Percentiles rank a stretch among this genome's conserved stretches.
Evolutionary conservation across 2,113 vertebrate species (phyloP).

Genomic region (Antennarius striatus): DNA sequence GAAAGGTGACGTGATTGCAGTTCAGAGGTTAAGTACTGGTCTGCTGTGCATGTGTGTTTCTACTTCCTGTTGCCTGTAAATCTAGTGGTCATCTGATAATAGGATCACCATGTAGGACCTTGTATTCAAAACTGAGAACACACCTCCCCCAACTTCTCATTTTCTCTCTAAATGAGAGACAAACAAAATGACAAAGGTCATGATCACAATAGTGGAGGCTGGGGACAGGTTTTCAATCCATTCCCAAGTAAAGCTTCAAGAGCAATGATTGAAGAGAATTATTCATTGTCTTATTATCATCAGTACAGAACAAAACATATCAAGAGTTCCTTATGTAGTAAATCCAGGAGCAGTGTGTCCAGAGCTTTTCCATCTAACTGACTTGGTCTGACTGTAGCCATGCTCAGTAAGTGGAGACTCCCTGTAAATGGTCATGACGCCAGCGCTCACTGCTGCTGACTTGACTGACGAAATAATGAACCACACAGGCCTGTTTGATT

Average conservation of each 20-base stretch:
- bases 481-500: conserved; percentile 72
- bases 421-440: conserved; percentile 67
- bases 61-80: conserved; percentile 70
- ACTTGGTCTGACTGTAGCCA: conserved; percentile 36
- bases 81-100: conserved; percentile 47
- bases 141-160: conserved; percentile 20
- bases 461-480: conserved; percentile 72
- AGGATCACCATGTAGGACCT: conserved; percentile 64
- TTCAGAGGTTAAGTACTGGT: conserved; percentile 43
- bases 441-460: conserved; percentile 61
- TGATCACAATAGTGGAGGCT: conserved; percentile 39
- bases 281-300: conserved; percentile 2
- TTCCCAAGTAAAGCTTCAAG: conserved; percentile 11
- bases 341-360: conserved; percentile 29
- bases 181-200: conserved; percentile 47
- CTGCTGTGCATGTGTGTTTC: conserved; percentile 51
- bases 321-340: conserved; percentile 24
- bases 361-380: conserved; percentile 42
- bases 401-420: conserved; percentile 49
- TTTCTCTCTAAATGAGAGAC: conserved; percentile 30
- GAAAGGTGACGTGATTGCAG: conserved; percentile 55
- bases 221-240: conserved; percentile 1
- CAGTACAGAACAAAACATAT: conserved; percentile 2
- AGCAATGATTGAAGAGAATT: conserved; percentile 10
- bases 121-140: conserved; percentile 60